Base-by-base conservation (phyloP, 2,113 vertebrate species). In the Melanerpes formicivorus region DNA sequence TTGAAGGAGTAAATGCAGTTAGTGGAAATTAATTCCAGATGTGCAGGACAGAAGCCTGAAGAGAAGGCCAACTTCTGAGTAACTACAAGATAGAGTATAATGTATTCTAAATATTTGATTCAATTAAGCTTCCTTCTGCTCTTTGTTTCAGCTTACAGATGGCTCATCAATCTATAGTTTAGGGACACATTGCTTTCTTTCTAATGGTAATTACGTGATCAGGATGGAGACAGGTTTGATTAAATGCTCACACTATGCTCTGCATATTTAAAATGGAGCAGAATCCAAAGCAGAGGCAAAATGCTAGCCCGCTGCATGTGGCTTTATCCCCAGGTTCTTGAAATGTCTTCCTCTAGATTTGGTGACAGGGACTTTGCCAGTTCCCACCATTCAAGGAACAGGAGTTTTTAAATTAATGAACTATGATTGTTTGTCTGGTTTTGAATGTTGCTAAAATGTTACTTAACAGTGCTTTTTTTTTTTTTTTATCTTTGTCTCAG, bases 111-210 rank as follows among this genome's bases (percentile, higher is more conserved):
- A 94, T 93, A 96, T 96, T 95, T 96, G 91, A 94, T 96, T 94
- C 91, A 96, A 92, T 96, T 96, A 95, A 90, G 91, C 90, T 96
- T 91, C 96, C 96, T 95, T 96, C 96, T 97, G 95, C 84, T 95
- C 95, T 96, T 96, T 97, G 93, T 94, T 94, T 92, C 91, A 50
- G 65, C 67, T 94, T 97, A 95, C 95, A 97, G 95, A 97, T 95
- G 95, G 96, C 93, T 91, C 95, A 96, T 97, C 93, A 93, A 96
- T 95, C 95, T 88, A 71, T 82, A 91, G 93, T 94, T 96, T 91
- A 95, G 95, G 87, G 77, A 94, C 93, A 95, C 85, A 88, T 18
- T 90, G 93, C 91, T 95, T 81, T 92, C 93, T 97, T 95, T 95
- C 93, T 95, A 93, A 96, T 96, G 95, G 87, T 96, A 95, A 95